These are phyloP conservation scores for Anorthoa munda DNA, from an alignment of 2,888 invertebrate genomes.

Conservation along the genomic window DNA sequence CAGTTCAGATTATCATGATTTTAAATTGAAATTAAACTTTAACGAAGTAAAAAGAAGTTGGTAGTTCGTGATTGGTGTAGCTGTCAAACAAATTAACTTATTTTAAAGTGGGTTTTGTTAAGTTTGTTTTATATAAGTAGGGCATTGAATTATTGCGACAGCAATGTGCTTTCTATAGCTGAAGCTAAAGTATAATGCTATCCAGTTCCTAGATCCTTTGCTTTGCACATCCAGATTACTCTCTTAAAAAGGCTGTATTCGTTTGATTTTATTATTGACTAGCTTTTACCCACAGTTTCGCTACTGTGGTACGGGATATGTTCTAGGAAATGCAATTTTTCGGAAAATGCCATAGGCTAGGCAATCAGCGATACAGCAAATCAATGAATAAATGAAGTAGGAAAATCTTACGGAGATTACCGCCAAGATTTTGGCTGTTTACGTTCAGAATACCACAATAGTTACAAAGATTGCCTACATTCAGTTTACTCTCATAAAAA, in stretches of 20 bases:
- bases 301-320: no score
- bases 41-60: not conserved
- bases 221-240: not conserved
- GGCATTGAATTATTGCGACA: not conserved
- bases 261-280: not conserved
- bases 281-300: no score
- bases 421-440: no score
- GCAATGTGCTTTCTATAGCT: not conserved
- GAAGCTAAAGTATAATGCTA: no score
- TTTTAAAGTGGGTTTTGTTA: not conserved
- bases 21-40: conserved; percentile 49
- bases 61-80: not conserved
- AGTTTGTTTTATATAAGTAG: not conserved
- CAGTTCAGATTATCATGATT: conserved; percentile 47
- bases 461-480: not conserved
- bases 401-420: no score
- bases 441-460: no score
- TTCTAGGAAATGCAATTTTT: no score
- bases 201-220: not conserved
- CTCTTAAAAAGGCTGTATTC: no score
- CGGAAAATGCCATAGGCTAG: no score
- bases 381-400: no score
- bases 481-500: not conserved
- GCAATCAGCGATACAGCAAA: no score
- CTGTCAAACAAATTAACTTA: conserved; percentile 14